These are phyloP conservation scores for Sussaba pulchella DNA, from an alignment of 2,888 invertebrate genomes.

Conservation along the genomic window DNA sequence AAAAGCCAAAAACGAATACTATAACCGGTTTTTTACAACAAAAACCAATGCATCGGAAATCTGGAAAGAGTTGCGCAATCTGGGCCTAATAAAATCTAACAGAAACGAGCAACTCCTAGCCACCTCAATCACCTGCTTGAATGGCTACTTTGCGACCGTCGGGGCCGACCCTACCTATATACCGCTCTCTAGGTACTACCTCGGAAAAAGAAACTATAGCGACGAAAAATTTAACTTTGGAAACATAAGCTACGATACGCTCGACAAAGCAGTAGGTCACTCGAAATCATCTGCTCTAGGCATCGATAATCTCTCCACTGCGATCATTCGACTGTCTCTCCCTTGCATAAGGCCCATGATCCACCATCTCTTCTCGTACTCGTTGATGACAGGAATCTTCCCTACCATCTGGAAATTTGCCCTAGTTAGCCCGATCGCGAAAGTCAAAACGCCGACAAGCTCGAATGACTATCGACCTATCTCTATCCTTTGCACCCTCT, in stretches of 20 bases:
- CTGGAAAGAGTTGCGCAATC: slow-evolving; percentile 10
- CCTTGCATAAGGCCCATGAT: slow-evolving; percentile 32
- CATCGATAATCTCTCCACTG: background rate
- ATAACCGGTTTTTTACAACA: slow-evolving; percentile 10
- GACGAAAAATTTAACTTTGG: slow-evolving; percentile 15
- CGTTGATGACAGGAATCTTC: background rate
- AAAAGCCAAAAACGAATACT: background rate
- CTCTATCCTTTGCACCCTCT: slow-evolving; percentile 66
- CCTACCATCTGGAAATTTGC: slow-evolving; percentile 71
- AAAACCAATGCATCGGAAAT: background rate
- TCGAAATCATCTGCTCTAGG: background rate
- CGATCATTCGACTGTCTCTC: background rate
- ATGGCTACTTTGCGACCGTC: background rate
- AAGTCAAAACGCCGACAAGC: slow-evolving; percentile 56
- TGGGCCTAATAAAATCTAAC: slow-evolving; percentile 13
- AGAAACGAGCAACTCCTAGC: background rate
- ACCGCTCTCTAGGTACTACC: background rate
- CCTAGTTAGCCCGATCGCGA: slow-evolving; percentile 69
- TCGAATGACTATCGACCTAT: slow-evolving; percentile 72
- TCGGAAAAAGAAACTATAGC: slow-evolving; percentile 7
- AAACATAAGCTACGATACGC: slow-evolving; percentile 9
- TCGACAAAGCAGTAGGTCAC: slow-evolving; percentile 1
- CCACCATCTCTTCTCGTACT: slow-evolving; percentile 21
- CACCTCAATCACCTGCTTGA: background rate
- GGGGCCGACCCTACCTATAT: slow-evolving; percentile 5